Percentiles rank a stretch among this genome's conserved stretches.
Evolutionary conservation across 1,140 invertebrate genomes (phyloP).

Genomic region (Scaptomyza pallida): DNA sequence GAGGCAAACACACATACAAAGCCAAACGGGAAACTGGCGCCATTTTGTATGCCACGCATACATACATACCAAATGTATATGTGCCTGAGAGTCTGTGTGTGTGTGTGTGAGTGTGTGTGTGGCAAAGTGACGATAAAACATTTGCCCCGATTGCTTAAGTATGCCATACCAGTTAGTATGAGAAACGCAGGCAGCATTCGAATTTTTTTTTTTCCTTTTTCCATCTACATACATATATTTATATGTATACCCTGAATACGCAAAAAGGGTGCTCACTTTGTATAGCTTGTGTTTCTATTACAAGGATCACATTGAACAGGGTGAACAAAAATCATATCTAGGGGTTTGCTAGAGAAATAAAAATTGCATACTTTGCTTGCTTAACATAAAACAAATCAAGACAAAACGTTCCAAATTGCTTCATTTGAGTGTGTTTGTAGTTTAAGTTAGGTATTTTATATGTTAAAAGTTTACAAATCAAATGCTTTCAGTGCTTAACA

Average conservation of each 20-base stretch:
- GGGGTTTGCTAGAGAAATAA: background rate
- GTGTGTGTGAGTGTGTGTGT: constrained; percentile 46
- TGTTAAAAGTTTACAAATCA: background rate
- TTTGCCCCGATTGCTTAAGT: constrained; percentile 80
- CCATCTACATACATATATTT: too few species aligned
- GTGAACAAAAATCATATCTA: background rate
- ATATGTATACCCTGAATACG: constrained; percentile 56
- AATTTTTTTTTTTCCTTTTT: constrained; percentile 21
- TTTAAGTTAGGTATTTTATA: background rate
- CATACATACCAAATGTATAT: constrained; percentile 16
- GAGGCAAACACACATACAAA: constrained; percentile 48
- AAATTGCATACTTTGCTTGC: constrained; percentile 6
- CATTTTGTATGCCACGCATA: constrained; percentile 77
- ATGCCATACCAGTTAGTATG: constrained; percentile 59
- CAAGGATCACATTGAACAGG: background rate
- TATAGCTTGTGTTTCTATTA: constrained; percentile 60
- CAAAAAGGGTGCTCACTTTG: constrained; percentile 31
- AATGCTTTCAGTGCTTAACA: too few species aligned
- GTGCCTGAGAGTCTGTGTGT: constrained; percentile 1
- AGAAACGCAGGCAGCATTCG: constrained; percentile 36
- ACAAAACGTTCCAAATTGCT: constrained; percentile 15
- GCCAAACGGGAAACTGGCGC: constrained; percentile 59
- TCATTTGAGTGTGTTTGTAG: constrained; percentile 3
- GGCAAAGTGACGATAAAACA: constrained; percentile 80
- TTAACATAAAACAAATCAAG: constrained; percentile 20